Evolutionary conservation across 2,113 vertebrate genomes (phyloP).

Genomic region (Gracilinanus agilis): DNA sequence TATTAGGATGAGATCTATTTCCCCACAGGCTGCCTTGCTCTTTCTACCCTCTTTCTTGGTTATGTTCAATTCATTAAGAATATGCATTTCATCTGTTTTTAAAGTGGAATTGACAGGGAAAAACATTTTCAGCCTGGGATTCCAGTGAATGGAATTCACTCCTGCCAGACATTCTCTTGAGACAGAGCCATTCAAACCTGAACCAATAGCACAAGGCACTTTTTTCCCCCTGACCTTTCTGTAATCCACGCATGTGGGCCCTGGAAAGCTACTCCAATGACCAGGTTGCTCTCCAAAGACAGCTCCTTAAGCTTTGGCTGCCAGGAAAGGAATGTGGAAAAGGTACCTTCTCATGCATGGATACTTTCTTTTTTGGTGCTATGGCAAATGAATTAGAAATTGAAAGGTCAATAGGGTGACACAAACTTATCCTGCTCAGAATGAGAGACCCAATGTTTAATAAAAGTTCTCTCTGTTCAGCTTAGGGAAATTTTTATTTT

Average conservation of each 20-base stretch:
- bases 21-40: not conserved
- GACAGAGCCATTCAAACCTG: slow-evolving; percentile 1
- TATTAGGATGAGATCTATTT: slow-evolving; percentile 24
- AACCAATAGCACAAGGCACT: slow-evolving; percentile 25
- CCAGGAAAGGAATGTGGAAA: slow-evolving; percentile 54
- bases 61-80: slow-evolving; percentile 44
- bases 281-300: slow-evolving; percentile 44
- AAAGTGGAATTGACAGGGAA: slow-evolving; percentile 64
- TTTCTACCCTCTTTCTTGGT: not conserved
- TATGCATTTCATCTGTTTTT: slow-evolving; percentile 39
- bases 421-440: slow-evolving; percentile 45
- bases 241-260: not conserved
- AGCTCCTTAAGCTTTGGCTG: slow-evolving; percentile 28
- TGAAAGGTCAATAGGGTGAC: slow-evolving; percentile 46
- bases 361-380: slow-evolving; percentile 36
- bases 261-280: slow-evolving; percentile 41
- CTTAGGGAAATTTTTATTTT: slow-evolving; percentile 47
- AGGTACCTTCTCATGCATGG: slow-evolving; percentile 40
- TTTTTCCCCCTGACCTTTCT: slow-evolving; percentile 49
- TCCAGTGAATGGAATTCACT: slow-evolving; percentile 41
- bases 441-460: slow-evolving; percentile 12
- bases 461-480: slow-evolving; percentile 44
- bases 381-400: slow-evolving; percentile 65
- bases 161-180: slow-evolving; percentile 35
- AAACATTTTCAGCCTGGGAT: slow-evolving; percentile 42